Evolutionary conservation across 1,140 invertebrate genomes (phyloP).

Genomic region (Pseudachorutes palmiensis): DNA sequence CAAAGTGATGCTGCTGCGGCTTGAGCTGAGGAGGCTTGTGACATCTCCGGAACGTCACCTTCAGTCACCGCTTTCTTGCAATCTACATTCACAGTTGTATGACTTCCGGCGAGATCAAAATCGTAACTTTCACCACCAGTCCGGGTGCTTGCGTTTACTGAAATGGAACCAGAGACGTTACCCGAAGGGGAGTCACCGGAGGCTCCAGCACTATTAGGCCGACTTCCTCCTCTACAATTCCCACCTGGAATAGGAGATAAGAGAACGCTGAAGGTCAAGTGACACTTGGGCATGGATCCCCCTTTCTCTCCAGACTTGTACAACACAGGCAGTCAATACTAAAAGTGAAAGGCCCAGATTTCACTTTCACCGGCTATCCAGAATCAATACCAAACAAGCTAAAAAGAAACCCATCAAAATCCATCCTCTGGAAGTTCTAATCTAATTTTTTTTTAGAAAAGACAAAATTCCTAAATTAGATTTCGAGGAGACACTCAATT

Average conservation of each 20-base stretch:
- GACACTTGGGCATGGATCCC: no score
- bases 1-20: background rate
- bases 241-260: background rate
- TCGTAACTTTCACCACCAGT: background rate
- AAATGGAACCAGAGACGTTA: slow-evolving; percentile 26
- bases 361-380: no score
- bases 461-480: no score
- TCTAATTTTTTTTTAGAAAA: no score
- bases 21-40: slow-evolving; percentile 3
- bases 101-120: background rate
- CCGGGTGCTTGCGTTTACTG: slow-evolving; percentile 22
- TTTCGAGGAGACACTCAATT: no score
- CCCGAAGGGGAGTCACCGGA: background rate
- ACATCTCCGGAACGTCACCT: background rate
- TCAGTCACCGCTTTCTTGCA: background rate
- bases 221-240: background rate
- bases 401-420: no score
- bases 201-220: background rate
- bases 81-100: background rate
- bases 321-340: no score
- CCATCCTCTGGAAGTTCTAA: no score
- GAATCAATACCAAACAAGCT: no score
- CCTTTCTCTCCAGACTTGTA: no score
- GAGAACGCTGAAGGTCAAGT: no score
- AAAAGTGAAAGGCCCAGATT: no score